Evolutionary conservation across 2,888 invertebrate genomes (phyloP), one percentile per base, ranked within the genome.

Genomic region (Muschampia plurimacula): DNA sequence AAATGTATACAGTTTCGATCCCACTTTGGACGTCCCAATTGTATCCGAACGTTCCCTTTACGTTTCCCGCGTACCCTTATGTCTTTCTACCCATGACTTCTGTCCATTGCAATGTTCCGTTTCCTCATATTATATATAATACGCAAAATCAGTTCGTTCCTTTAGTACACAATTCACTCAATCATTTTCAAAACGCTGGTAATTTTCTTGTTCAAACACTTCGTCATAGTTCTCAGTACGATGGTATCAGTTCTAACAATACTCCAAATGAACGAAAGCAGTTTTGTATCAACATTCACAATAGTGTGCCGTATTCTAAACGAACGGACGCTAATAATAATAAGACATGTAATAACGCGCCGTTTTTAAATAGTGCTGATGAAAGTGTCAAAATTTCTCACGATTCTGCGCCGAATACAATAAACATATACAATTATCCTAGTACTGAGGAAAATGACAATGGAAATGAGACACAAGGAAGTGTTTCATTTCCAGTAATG

Each of bases 381-480:
- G 28, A 22, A 10, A 10, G 10, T 10, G 9, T n/a, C 39, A 49
- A n/a, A 2, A 15, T 39, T 4, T 13, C 15, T 15, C 15, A 15
- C 15, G 41, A 41, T 15, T 2, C 2, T 36, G 62, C 36, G 2
- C 12, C 44, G 3, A 28, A 15, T 10, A 69, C 39, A 4, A 52
- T 69, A 10, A 63, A 55, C 46, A 67, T 67, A 57, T 28, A 72
- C 12, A 57, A 64, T 36, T 67, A 28, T 15, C 22, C 2, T 3
- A 57, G 2, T 5, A 13, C 13, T 15, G 41, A 44, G 10, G 10
- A 32, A n/a, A 36, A 12, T 9, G 49, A 15, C 6, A 49, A 22
- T 32, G 28, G 7, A 4, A 62, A 15, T 9, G 9, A 8, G 22
- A 22, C 8, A 41, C 41, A 8, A 13, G 15, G 3, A 12, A 0